Percentiles rank a stretch among this genome's conserved stretches.
Conservation (phyloP, 1,140 invertebrate species). For the Drosophila nasuta region DNA sequence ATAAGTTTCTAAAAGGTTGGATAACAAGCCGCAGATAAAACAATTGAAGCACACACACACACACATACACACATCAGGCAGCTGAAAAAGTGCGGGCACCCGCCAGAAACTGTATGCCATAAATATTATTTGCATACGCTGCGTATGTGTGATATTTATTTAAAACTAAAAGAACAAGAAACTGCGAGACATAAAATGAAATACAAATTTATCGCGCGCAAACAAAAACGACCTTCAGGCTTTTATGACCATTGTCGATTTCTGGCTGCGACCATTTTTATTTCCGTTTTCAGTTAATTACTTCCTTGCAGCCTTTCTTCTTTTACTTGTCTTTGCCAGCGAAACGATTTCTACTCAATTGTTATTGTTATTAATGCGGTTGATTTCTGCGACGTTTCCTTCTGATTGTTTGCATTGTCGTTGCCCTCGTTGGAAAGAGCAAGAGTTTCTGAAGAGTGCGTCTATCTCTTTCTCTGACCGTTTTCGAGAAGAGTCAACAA, state of each 20-base stretch:
- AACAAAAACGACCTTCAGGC: slow-evolving; percentile 76
- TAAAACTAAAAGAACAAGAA: slow-evolving; percentile 39
- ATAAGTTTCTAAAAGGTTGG: slow-evolving; percentile 68
- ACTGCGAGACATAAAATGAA: slow-evolving; percentile 23
- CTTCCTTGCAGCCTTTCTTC: slow-evolving; percentile 34
- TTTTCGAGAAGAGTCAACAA: slow-evolving; percentile 16
- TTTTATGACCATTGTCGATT: slow-evolving; percentile 30
- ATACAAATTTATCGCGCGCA: slow-evolving; percentile 63
- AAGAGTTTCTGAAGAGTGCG: not conserved
- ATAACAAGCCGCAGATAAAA: slow-evolving; percentile 58
- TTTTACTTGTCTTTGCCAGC: not conserved
- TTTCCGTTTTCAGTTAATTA: slow-evolving; percentile 54
- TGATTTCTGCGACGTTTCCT: slow-evolving; percentile 15
- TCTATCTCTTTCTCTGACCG: not conserved
- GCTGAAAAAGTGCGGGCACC: slow-evolving; percentile 23
- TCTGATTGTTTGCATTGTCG: slow-evolving; percentile 17
- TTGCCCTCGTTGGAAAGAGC: slow-evolving; percentile 7
- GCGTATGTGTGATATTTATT: slow-evolving; percentile 64
- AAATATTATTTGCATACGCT: slow-evolving; percentile 51
- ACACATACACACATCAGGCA: not conserved
- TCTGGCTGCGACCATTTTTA: slow-evolving; percentile 44
- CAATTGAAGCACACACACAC: slow-evolving; percentile 31
- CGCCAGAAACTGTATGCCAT: slow-evolving; percentile 24
- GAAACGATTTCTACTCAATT: slow-evolving; percentile 8
- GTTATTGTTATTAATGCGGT: slow-evolving; percentile 26